Evolutionary conservation across 1,140 invertebrate species (phyloP).

Genomic region (Aphelinus certus): DNA sequence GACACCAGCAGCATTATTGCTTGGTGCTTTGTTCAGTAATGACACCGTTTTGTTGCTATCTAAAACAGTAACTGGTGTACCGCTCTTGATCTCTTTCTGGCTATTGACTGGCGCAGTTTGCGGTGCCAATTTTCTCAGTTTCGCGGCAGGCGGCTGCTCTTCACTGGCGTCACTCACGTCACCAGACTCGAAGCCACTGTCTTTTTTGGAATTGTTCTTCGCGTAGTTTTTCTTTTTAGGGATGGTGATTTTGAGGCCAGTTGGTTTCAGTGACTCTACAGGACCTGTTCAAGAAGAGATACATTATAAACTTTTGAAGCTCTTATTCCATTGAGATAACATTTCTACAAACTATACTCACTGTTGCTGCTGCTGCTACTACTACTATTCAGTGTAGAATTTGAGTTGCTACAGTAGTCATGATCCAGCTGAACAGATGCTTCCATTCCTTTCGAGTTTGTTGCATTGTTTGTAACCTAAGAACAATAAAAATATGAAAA

Average conservation of each 20-base stretch:
- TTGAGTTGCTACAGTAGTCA: slow-evolving; percentile 64
- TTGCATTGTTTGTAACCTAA: slow-evolving; percentile 20
- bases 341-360: slow-evolving; percentile 42
- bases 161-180: slow-evolving; percentile 60
- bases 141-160: slow-evolving; percentile 35
- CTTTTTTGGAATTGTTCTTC: slow-evolving; percentile 57
- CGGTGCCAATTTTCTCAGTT: background rate
- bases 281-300: too few relatives aligned
- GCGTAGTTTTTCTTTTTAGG: slow-evolving; percentile 31
- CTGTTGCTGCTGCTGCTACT: slow-evolving; percentile 17
- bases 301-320: too few relatives aligned
- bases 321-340: too few relatives aligned
- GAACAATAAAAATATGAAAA: slow-evolving; percentile 1
- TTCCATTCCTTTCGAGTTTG: slow-evolving; percentile 17
- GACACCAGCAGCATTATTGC: background rate
- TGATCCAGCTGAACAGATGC: slow-evolving; percentile 64
- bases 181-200: slow-evolving; percentile 61
- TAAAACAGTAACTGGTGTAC: background rate
- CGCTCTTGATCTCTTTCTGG: background rate
- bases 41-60: background rate
- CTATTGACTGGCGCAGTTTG: background rate
- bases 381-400: slow-evolving; percentile 15
- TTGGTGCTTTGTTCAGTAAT: slow-evolving; percentile 13
- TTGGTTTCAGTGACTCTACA: slow-evolving; percentile 19
- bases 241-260: background rate